A percentile compares a stretch with the other conserved stretches of the same genome.
Evolutionary conservation across 2,113 vertebrate species (phyloP).

Genomic region (Carassius gibelio): DNA sequence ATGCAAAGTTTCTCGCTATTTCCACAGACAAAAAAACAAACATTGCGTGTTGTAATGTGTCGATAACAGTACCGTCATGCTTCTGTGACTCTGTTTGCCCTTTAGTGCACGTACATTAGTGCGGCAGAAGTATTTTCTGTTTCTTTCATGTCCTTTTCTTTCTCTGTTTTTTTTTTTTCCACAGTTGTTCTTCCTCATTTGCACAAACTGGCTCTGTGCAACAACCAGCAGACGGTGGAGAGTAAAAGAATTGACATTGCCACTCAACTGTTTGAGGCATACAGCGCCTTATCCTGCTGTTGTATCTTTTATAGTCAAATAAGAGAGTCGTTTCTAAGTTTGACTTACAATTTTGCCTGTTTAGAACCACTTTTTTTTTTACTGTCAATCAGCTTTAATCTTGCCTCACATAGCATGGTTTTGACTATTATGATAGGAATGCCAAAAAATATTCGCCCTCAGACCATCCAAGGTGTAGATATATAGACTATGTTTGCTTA

Average conservation of each 20-base stretch:
- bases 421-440: too few relatives aligned
- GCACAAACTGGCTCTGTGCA: slow-evolving; percentile 91
- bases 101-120: neutral
- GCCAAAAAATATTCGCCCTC: too few relatives aligned
- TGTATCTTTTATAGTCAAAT: slow-evolving; percentile 86
- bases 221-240: slow-evolving; percentile 92
- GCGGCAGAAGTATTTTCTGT: neutral
- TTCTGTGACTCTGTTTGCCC: neutral
- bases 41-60: neutral
- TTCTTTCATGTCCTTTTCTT: neutral
- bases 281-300: slow-evolving; percentile 98
- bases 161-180: slow-evolving; percentile 56
- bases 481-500: too few relatives aligned
- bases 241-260: slow-evolving; percentile 93
- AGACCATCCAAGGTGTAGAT: too few relatives aligned
- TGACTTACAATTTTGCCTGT: neutral
- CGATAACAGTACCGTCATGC: neutral
- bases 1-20: neutral
- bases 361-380: neutral
- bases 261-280: slow-evolving; percentile 95
- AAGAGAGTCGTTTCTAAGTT: neutral
- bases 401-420: neutral
- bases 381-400: neutral
- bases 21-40: neutral
- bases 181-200: slow-evolving; percentile 97